Evolutionary conservation across 2,888 invertebrate species (phyloP).

Genomic region (Campaea margaritaria): DNA sequence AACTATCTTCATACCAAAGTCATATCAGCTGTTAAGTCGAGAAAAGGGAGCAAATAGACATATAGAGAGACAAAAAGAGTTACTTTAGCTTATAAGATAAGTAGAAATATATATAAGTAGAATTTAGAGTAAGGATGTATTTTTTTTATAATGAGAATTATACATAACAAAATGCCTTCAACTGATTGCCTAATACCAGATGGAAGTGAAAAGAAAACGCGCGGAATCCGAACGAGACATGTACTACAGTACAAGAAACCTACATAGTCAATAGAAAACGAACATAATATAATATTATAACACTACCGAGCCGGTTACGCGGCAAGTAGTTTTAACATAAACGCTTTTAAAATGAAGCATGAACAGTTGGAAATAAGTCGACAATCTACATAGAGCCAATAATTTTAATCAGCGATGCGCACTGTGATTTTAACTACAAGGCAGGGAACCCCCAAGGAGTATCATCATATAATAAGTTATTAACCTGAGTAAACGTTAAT

Average conservation of each 20-base stretch:
- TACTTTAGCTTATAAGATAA: too few relatives aligned
- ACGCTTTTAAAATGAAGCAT: slow-evolving; percentile 18
- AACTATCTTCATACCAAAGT: too few relatives aligned
- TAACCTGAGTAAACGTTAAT: too few relatives aligned
- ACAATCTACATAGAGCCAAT: slow-evolving; percentile 8
- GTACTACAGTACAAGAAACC: neutral
- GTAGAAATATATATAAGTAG: too few relatives aligned
- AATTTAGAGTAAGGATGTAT: too few relatives aligned
- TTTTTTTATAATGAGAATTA: neutral
- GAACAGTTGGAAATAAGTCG: slow-evolving; percentile 12
- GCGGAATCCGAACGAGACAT: neutral
- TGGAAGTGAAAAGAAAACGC: slow-evolving; percentile 1
- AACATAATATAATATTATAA: neutral
- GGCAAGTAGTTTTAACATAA: slow-evolving; percentile 6
- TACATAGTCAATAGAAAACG: neutral
- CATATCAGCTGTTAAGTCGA: too few relatives aligned
- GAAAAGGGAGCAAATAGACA: too few relatives aligned
- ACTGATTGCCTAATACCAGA: slow-evolving; percentile 23
- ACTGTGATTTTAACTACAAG: slow-evolving; percentile 3
- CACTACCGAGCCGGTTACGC: slow-evolving; percentile 6
- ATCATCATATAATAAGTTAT: too few relatives aligned
- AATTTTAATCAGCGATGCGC: neutral
- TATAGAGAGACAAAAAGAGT: too few relatives aligned
- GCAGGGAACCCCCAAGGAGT: neutral
- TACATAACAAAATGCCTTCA: slow-evolving; percentile 18